Evolutionary conservation across 2,113 vertebrate genomes (phyloP), one percentile per base, ranked within the genome.

Genomic region (Bubo blakistoni): DNA sequence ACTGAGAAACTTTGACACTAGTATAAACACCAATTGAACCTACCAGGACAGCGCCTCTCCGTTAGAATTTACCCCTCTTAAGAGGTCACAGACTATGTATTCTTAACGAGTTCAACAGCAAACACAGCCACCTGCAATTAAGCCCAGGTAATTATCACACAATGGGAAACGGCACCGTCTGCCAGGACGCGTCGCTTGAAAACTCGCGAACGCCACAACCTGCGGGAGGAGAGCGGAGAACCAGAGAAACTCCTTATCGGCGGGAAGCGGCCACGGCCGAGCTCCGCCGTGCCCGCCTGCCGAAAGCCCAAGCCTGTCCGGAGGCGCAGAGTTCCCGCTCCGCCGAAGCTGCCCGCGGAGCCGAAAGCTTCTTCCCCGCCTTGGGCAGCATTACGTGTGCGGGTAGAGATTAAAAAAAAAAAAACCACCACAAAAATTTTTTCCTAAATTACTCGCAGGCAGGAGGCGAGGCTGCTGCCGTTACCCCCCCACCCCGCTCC

Each of bases 31-130:
- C 27, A 29, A 10, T 19, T 34, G 36, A 57, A 46, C 12, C n/a
- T 29, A 71, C 30, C 40, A 21, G 3, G 1, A 18, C 34, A 63
- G 74, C 49, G 13, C 9, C 26, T n/a, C 63, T 8, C 38, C 6
- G 4, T 14, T 16, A 49, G 22, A 42, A 84, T 15, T 57, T 18
- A 63, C 40, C 18, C 3, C 42, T 26, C 5, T 10, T 11, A 70
- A 61, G 21, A 58, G 2, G 3, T 6, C 46, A 36, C 2, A 7
- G 7, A 10, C 22, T 34, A 0, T 3, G 24, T 32, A 8, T 6
- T 27, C 36, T 38, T 7, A 8, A 0, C 1, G 29, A 63, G 7
- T 2, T 16, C 57, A 38, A 17, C 30, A 55, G 7, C 26, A 52
- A 47, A 9, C 36, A 13, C 30, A 54, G 1, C 25, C 76, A 12